phyloP scores from a whole-genome alignment of 2,888 invertebrate species.

The Diarsia mendica region DNA sequence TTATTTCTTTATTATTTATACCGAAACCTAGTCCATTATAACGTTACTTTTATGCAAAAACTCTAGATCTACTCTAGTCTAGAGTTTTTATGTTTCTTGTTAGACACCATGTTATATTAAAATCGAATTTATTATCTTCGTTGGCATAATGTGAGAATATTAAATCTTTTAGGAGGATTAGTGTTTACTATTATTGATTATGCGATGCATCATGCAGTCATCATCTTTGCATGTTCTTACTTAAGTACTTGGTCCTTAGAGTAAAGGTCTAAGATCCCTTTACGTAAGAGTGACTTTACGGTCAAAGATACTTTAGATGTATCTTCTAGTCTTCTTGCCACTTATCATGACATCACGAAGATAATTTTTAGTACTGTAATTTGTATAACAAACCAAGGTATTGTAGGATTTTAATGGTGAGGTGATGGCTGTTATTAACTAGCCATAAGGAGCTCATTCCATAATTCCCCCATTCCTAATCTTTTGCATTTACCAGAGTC shows the following conservation, averaged over 20 bases:
- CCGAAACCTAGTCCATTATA: conserved; percentile 25
- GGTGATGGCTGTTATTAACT: no score
- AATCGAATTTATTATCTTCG: neutral
- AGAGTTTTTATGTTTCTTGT: conserved; percentile 12
- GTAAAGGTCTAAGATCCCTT: neutral
- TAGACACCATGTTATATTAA: neutral
- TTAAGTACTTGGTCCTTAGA: neutral
- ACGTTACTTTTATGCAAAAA: conserved; percentile 42
- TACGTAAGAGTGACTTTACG: no score
- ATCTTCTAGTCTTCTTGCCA: neutral
- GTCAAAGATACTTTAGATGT: neutral
- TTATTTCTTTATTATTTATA: conserved; percentile 17
- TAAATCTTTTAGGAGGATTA: neutral
- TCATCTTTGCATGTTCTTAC: neutral
- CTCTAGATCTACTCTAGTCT: no score
- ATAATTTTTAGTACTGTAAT: no score
- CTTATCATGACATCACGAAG: neutral
- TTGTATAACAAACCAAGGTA: no score
- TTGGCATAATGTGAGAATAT: conserved; percentile 1
- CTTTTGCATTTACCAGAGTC: no score
- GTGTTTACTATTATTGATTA: conserved; percentile 15
- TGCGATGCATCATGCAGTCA: conserved; percentile 3
- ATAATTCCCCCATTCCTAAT: neutral
- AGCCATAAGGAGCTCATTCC: no score
- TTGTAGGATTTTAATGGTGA: no score